Evolutionary conservation across 2,888 invertebrate species (phyloP).

Genomic region (Drosophila parthenogenetica): DNA sequence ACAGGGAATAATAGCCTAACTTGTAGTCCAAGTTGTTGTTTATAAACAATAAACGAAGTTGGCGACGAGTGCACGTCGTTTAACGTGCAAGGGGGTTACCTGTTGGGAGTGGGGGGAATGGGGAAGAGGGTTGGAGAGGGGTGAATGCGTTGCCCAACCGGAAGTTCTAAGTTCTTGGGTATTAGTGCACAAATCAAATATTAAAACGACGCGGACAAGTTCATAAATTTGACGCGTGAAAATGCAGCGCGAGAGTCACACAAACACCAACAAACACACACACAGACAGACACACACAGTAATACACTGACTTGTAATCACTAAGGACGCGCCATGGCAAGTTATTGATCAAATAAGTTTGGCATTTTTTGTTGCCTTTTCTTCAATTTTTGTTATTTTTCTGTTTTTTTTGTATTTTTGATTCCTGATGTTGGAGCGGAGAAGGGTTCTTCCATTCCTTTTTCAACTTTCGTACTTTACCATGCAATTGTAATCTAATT

Average conservation of each 20-base stretch:
- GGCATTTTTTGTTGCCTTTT: constrained; percentile 33
- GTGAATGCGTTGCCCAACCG: constrained; percentile 50
- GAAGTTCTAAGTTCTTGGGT: constrained; percentile 50
- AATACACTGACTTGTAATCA: constrained; percentile 44
- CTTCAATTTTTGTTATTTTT: constrained; percentile 10
- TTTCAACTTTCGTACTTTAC: constrained; percentile 15
- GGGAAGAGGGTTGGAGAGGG: constrained; percentile 16
- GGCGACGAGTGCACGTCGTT: constrained; percentile 37
- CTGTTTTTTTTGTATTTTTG: too few species aligned
- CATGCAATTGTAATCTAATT: constrained; percentile 25
- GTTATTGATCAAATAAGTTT: constrained; percentile 81
- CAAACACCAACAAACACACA: constrained; percentile 20
- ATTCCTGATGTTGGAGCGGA: too few species aligned
- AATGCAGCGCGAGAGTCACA: constrained; percentile 60
- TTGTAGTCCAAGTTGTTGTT: constrained; percentile 71
- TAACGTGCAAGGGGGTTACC: constrained; percentile 18
- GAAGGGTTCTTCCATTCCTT: constrained; percentile 8
- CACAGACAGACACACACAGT: constrained; percentile 18
- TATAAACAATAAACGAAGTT: constrained; percentile 80
- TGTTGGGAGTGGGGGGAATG: background rate
- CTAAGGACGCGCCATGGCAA: constrained; percentile 66
- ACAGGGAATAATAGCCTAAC: constrained; percentile 29
- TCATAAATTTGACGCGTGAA: constrained; percentile 73
- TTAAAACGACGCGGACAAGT: constrained; percentile 50
- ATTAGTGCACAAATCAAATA: constrained; percentile 74